Conservation (phyloP, 1,140 invertebrate genomes). For the Panulirus ornatus region DNA sequence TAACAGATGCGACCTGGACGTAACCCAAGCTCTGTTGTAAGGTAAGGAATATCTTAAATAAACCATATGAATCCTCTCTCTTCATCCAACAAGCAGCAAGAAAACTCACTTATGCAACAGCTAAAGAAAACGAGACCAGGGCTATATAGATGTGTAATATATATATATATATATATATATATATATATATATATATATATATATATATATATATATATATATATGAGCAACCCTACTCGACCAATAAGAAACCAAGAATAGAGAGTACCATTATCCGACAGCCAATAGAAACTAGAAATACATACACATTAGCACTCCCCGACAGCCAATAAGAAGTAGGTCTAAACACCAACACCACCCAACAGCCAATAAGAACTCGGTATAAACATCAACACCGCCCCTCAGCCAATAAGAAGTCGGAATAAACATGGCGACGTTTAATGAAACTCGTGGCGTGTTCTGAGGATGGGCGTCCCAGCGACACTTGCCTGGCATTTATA, state of each 20-base stretch:
- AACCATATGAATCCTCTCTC: too few relatives aligned
- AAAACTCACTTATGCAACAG: too few relatives aligned
- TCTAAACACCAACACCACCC: constrained; percentile 14
- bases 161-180: constrained; percentile 31
- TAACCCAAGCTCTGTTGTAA: too few relatives aligned
- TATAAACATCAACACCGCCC: constrained; percentile 29
- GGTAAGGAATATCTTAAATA: too few relatives aligned
- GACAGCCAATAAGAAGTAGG: constrained; percentile 30
- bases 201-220: constrained; percentile 31
- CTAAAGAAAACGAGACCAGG: too few relatives aligned
- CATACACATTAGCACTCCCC: not conserved
- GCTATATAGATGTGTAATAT: not conserved
- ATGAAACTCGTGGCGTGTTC: constrained; percentile 28
- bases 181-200: constrained; percentile 31
- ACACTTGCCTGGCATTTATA: not conserved
- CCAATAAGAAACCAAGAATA: not conserved
- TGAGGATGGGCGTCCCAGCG: not conserved
- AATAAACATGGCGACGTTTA: constrained; percentile 39
- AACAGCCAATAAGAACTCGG: constrained; percentile 32
- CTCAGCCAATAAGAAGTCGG: constrained; percentile 44
- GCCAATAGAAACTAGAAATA: constrained; percentile 20
- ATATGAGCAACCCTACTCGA: not conserved
- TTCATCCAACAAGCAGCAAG: too few relatives aligned
- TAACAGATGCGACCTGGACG: too few relatives aligned
- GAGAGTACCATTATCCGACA: not conserved